Evolutionary conservation across 1,140 invertebrate genomes (phyloP), one percentile per base, ranked within the genome.

Genomic region (Drosophila varians): DNA sequence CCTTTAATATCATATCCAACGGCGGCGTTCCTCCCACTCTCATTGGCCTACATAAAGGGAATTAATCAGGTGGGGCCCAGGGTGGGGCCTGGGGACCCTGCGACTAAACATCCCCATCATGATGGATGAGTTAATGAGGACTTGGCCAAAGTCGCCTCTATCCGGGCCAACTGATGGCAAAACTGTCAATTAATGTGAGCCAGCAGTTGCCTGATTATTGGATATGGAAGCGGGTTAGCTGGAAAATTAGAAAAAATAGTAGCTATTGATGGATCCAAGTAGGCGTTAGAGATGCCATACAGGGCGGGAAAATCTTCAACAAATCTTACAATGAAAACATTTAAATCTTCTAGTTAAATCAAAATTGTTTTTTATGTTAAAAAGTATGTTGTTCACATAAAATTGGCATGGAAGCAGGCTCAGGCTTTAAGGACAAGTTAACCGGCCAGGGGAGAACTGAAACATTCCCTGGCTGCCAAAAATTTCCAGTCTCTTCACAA

Each of bases 101-200:
- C n/a, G 16, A 23, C 23, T 31, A 65, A 65, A 66, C 55, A 38
- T 25, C 42, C 56, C 47, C 58, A 80, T 57, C 43, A 79, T 75
- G 72, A 84, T 66, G 58, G 55, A 74, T 68, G 68, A 76, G 70
- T 56, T 77, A 80, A 80, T 77, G 61, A 62, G 66, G 57, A 52
- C 47, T 66, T 65, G 49, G 68, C 26, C 26, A 21, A 16, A 47
- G 62, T 34, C 8, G 7, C 38, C 16, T 23, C 46, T 40, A 46
- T 56, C 25, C 26, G 36, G 42, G 16, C 25, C 61, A 73, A 53
- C 58, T 56, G 70, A 74, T 65, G 51, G 69, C 57, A 40, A 28
- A 54, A 69, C 74, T 70, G 69, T 64, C 78, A 83, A 66, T 77
- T 77, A 83, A 65, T 64, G 54, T 49, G 31, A 46, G 34, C 58